Conservation (phyloP, 2,888 invertebrate species). For the Melanostoma mellinum region DNA sequence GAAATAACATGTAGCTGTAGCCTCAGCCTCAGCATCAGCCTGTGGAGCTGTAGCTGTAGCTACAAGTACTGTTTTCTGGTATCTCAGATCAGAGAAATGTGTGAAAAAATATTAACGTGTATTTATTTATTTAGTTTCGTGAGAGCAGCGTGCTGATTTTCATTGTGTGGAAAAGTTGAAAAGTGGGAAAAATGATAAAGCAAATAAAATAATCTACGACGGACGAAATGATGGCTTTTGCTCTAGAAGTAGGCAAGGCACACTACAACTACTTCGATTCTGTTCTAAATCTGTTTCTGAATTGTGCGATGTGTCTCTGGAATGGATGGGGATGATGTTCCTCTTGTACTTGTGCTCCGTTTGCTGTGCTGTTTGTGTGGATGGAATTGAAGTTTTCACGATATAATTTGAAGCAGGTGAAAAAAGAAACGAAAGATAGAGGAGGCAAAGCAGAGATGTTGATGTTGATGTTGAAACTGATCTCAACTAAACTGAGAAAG, state of each 20-base stretch:
- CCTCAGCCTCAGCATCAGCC: neutral
- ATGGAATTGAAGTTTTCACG: constrained; percentile 41
- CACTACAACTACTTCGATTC: constrained; percentile 5
- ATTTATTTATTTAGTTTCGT: constrained; percentile 71
- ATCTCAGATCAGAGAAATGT: constrained; percentile 60
- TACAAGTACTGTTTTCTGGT: constrained; percentile 14
- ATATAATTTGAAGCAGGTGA: constrained; percentile 62
- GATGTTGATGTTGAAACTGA: neutral
- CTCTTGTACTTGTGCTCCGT: constrained; percentile 45
- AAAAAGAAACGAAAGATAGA: constrained; percentile 41
- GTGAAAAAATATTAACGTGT: constrained; percentile 62
- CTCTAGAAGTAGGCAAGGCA: neutral
- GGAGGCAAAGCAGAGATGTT: constrained; percentile 22
- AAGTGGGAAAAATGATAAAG: constrained; percentile 53
- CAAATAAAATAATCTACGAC: constrained; percentile 43
- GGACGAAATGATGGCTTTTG: constrained; percentile 29
- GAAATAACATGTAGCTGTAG: constrained; percentile 43
- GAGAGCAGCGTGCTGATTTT: constrained; percentile 67
- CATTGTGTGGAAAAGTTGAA: constrained; percentile 56
- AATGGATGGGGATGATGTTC: constrained; percentile 32
- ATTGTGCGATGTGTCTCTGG: constrained; percentile 22
- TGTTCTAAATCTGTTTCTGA: constrained; percentile 24
- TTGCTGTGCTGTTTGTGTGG: constrained; percentile 3
- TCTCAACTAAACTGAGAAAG: neutral
- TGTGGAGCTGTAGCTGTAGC: neutral